phyloP scores from a whole-genome alignment of 2,113 vertebrate species.

The Tauraco erythrolophus region DNA sequence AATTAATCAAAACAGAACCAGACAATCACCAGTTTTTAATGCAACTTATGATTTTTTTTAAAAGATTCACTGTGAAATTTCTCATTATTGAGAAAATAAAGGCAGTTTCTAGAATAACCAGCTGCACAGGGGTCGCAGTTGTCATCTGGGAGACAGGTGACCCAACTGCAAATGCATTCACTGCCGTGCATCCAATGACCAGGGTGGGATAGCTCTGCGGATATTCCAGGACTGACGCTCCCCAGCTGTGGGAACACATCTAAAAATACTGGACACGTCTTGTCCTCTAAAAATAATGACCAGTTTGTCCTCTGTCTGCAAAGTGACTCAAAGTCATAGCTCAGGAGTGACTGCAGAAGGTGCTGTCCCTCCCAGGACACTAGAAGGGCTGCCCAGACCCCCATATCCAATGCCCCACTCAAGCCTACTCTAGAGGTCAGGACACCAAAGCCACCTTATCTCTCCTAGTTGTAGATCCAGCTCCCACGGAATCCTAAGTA shows the following conservation, averaged over 20 bases:
- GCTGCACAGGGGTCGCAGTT: neutral
- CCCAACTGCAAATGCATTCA: neutral
- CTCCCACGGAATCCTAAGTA: neutral
- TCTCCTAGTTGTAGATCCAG: neutral
- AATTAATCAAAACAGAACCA: neutral
- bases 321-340: neutral
- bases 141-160: neutral
- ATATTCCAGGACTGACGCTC: neutral
- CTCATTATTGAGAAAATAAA: neutral
- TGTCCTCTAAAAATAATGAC: neutral
- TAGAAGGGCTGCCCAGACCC: neutral
- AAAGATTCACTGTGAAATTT: neutral
- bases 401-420: neutral
- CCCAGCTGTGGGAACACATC: neutral
- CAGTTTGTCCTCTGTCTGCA: neutral
- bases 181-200: neutral
- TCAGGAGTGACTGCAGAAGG: neutral
- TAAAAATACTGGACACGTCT: neutral
- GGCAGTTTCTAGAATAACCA: neutral
- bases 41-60: neutral
- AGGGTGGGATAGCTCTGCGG: neutral
- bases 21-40: neutral
- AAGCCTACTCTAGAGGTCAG: neutral
- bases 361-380: no score
- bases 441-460: neutral